Conservation (phyloP, 1,140 invertebrate genomes). For the Triops longicaudatus region DNA sequence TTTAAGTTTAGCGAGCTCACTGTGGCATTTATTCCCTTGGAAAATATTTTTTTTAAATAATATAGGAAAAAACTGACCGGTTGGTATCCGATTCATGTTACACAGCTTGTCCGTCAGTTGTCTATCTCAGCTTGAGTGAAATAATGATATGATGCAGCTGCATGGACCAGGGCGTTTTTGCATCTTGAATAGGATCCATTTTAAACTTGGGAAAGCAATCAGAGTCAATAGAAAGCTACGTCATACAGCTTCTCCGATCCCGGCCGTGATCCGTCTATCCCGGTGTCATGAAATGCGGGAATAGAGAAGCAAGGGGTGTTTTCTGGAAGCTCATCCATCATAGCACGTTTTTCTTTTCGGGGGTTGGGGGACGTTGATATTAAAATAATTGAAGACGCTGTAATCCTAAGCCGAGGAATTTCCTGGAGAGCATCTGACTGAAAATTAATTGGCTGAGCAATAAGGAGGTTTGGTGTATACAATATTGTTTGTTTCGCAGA, state of each 20-base stretch:
- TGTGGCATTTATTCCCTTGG: too few species aligned
- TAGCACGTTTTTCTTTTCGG: not conserved
- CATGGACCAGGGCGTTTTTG: not conserved
- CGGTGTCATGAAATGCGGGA: not conserved
- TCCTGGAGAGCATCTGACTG: too few species aligned
- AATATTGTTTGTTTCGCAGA: too few species aligned
- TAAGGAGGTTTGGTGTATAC: too few species aligned
- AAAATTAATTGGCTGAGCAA: too few species aligned
- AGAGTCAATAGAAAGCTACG: not conserved
- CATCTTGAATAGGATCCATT: constrained; percentile 5
- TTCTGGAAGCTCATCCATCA: not conserved
- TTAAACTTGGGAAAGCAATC: not conserved
- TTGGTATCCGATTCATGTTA: not conserved
- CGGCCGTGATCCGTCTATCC: not conserved
- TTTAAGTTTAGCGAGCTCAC: too few species aligned
- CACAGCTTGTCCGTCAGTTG: not conserved
- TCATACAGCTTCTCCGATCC: not conserved
- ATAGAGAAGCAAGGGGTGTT: not conserved
- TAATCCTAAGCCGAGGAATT: too few species aligned
- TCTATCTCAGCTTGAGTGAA: not conserved
- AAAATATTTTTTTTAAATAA: too few species aligned
- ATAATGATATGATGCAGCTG: constrained; percentile 15
- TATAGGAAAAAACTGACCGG: not conserved
- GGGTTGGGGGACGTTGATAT: not conserved
- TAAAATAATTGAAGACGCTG: not conserved